phyloP scores from a whole-genome alignment of 2,113 vertebrate species.

The Daboia siamensis region DNA sequence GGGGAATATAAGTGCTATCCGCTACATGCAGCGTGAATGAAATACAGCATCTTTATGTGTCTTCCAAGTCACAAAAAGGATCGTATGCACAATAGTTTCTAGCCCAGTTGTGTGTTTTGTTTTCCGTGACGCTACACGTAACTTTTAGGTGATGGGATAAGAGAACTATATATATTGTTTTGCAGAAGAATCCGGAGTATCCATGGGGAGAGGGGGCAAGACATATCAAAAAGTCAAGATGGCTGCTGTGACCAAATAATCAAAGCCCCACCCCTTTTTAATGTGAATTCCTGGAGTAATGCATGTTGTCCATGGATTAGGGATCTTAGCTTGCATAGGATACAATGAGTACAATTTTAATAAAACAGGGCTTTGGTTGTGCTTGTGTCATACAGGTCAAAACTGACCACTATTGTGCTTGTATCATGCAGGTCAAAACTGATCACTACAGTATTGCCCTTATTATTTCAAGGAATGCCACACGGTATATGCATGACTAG shows the following conservation, averaged over 20 bases:
- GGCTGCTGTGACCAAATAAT: not conserved
- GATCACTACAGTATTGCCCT: not conserved
- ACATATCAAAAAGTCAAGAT: not conserved
- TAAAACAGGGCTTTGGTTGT: not conserved
- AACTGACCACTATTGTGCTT: not conserved
- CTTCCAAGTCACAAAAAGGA: not conserved
- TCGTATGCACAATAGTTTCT: not conserved
- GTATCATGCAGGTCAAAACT: not conserved
- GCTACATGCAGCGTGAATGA: not conserved
- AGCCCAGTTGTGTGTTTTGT: not conserved
- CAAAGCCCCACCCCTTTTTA: not conserved
- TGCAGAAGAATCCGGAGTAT: not conserved
- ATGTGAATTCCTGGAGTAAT: not conserved
- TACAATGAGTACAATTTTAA: not conserved
- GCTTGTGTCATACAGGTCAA: not conserved
- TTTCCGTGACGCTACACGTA: not conserved
- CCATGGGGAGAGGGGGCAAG: not conserved
- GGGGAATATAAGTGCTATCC: not conserved
- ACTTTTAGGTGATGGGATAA: not conserved
- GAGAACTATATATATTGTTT: not conserved
- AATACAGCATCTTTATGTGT: not conserved
- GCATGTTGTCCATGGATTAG: not conserved
- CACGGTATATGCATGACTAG: not conserved
- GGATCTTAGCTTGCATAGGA: not conserved
- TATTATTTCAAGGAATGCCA: not conserved